phyloP scores from a whole-genome alignment of 23 tunicate genomes.

The Corella eumyota region DNA sequence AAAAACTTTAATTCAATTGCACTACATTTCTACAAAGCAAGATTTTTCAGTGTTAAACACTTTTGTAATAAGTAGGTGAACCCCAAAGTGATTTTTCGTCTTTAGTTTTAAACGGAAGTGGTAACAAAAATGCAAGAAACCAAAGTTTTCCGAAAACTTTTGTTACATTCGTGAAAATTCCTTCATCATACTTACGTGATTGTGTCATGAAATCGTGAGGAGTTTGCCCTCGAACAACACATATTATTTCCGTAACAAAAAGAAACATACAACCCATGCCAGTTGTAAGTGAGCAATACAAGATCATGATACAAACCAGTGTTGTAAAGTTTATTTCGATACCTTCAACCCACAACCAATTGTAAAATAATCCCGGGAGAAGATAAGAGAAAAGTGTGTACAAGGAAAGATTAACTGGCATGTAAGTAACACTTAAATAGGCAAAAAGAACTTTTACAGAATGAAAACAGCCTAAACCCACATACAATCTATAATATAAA shows the following conservation, averaged over 20 bases:
- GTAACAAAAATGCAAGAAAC: constrained; percentile 47
- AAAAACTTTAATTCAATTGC: too few relatives aligned
- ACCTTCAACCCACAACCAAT: constrained; percentile 30
- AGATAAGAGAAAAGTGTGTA: constrained; percentile 40
- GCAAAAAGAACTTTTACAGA: constrained; percentile 17
- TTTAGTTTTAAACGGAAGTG: constrained; percentile 41
- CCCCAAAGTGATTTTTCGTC: constrained; percentile 67
- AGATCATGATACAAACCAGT: constrained; percentile 13
- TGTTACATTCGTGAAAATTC: constrained; percentile 17
- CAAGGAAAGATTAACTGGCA: constrained; percentile 27
- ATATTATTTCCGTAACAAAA: constrained; percentile 33
- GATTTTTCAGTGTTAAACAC: constrained; percentile 10
- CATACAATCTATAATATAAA: constrained; percentile 48
- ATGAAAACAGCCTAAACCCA: constrained; percentile 52
- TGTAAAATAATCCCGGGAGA: constrained; percentile 49
- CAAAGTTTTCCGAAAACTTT: constrained; percentile 38
- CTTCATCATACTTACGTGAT: constrained; percentile 2
- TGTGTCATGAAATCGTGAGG: constrained; percentile 49
- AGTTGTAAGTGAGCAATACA: constrained; percentile 35
- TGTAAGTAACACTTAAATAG: constrained; percentile 30
- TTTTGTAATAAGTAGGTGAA: constrained; percentile 29
- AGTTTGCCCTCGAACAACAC: constrained; percentile 59
- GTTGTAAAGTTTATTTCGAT: constrained; percentile 18
- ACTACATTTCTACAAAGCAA: too few relatives aligned
- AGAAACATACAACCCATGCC: constrained; percentile 48